A percentile compares a stretch with the other conserved stretches of the same genome.
phyloP scores from a whole-genome alignment of 2,113 vertebrate genomes.

The Burhinus oedicnemus region DNA sequence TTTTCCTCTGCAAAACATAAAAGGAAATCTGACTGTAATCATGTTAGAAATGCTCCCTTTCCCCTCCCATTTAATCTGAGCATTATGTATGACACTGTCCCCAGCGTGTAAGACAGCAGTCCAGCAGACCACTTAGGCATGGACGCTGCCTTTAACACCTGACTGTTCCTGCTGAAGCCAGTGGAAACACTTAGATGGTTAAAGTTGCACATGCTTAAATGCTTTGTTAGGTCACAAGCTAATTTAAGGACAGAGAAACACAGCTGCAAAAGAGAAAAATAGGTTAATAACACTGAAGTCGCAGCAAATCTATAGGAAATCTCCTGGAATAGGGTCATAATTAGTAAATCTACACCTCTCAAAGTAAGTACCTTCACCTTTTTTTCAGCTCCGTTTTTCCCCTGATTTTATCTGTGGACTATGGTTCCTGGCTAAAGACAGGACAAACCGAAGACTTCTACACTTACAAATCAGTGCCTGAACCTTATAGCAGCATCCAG shows the following conservation, averaged over 20 bases:
- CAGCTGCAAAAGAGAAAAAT: background rate
- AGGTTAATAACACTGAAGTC: background rate
- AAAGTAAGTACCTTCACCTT: background rate
- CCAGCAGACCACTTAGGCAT: background rate
- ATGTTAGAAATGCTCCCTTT: conserved; percentile 45
- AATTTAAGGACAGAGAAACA: background rate
- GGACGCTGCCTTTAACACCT: background rate
- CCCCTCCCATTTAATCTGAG: conserved; percentile 10
- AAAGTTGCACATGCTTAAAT: background rate
- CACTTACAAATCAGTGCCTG: background rate
- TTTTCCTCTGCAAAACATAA: conserved; percentile 39
- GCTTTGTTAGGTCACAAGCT: background rate
- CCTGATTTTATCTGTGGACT: background rate
- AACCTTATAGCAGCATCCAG: background rate
- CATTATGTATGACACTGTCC: background rate
- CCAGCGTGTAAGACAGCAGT: background rate
- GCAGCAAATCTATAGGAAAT: background rate
- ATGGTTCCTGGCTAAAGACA: background rate
- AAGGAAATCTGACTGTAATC: conserved; percentile 49
- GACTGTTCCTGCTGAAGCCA: background rate
- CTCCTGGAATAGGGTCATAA: background rate
- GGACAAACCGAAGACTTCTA: background rate
- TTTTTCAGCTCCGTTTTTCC: background rate
- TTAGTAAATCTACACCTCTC: background rate
- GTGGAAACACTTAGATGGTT: background rate